Percentiles rank a stretch among this genome's conserved stretches.
These are phyloP conservation scores for Mixornis gularis DNA, from an alignment of 2,113 vertebrate genomes.

Conservation along the genomic window DNA sequence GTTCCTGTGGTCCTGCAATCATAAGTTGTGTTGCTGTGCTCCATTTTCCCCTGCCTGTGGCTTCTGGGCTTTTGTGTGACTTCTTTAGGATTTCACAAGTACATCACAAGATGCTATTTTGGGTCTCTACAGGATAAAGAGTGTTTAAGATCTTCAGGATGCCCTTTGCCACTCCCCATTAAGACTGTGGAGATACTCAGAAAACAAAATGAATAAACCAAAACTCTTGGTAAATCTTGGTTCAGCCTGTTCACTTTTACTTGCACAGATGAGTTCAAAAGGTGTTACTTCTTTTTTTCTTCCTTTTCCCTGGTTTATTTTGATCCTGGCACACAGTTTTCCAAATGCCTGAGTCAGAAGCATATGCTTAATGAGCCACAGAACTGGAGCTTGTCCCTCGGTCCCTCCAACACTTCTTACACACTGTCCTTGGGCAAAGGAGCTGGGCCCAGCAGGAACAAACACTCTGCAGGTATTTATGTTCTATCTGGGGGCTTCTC, in stretches of 20 bases:
- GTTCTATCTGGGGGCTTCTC: background rate
- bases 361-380: background rate
- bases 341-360: background rate
- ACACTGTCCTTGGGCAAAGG: background rate
- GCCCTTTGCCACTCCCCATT: constrained; percentile 43
- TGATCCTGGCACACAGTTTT: background rate
- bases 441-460: background rate
- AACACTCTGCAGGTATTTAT: background rate
- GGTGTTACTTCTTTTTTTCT: background rate
- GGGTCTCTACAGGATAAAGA: constrained; percentile 1
- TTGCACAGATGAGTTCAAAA: background rate
- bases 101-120: constrained; percentile 58
- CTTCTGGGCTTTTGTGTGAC: constrained; percentile 44
- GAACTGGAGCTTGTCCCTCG: background rate
- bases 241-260: background rate
- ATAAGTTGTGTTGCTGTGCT: constrained; percentile 12
- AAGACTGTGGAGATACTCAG: background rate
- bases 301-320: background rate
- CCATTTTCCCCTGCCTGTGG: constrained; percentile 40
- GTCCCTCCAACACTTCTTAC: background rate
- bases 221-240: background rate
- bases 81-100: constrained; percentile 58
- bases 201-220: constrained; percentile 5
- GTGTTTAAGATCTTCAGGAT: constrained; percentile 23
- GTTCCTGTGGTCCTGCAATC: constrained; percentile 23